Evolutionary conservation across 2,797 vertebrate genomes (phyloP), one percentile per base, ranked within the genome.

Genomic region (Luscinia luscinia): DNA sequence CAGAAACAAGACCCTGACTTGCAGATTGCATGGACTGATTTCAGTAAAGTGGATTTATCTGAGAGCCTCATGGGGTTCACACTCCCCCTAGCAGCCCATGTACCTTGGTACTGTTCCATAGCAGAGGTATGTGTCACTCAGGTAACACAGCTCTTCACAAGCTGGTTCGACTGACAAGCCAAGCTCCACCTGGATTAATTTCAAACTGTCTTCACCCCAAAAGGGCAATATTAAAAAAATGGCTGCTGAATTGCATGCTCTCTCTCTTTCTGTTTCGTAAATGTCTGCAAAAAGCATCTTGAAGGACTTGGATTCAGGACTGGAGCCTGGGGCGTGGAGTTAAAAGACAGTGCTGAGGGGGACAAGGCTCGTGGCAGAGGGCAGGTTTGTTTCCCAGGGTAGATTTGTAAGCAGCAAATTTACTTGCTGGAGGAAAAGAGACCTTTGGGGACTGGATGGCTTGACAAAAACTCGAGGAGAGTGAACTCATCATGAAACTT

Each of bases 391-490:
- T 91, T 77, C 14, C 34, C 6, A 4, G 19, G 10, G 12, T 38
- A 57, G 64, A 40, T 54, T 57, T 69, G 16, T 46, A 67, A 87
- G 15, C 15, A 58, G n/a, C 21, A 91, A 38, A 78, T 78, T 79
- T 77, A 43, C 15, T 95, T 58, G 61, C 82, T 86, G 40, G 22
- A 90, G 69, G 64, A 77, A 49, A 54, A 54, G 9, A 20, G 21
- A 92, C 67, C 91, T 90, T 41, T 76, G 66, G 36, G 92, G 78
- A 59, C 15, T 55, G 28, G 28, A 41, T 41, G 30, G 51, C 51
- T 85, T 91, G 81, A 70, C 27, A 74, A 85, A 91, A 93, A 77
- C 41, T 52, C 57, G 45, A 69, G 45, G 73, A 90, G 57, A 88
- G 8, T 80, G 64, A 77, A 83, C 52, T 84, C n/a, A 69, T 61